phyloP scores from a whole-genome alignment of 2,888 invertebrate species.

The Stenurella melanura region DNA sequence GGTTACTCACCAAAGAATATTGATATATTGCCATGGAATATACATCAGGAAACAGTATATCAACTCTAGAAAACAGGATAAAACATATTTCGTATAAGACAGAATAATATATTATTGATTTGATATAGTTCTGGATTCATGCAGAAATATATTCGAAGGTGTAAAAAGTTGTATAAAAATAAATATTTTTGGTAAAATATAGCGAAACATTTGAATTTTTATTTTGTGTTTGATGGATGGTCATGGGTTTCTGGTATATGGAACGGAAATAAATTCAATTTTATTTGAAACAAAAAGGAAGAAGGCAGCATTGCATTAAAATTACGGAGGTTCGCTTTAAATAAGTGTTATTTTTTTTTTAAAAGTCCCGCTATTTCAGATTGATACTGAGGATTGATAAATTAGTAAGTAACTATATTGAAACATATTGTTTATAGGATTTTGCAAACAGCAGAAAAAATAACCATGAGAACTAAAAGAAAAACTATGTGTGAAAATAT shows the following conservation, averaged over 20 bases:
- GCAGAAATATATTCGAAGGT: conserved; percentile 15
- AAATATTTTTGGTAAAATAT: neutral
- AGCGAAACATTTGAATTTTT: neutral
- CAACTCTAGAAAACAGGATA: conserved; percentile 8
- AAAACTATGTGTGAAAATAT: too few species aligned
- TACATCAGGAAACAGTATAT: conserved; percentile 11
- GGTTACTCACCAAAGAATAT: conserved; percentile 15
- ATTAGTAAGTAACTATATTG: too few species aligned
- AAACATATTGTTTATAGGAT: too few species aligned
- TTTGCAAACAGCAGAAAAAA: too few species aligned
- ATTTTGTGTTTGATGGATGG: neutral
- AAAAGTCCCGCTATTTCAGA: too few species aligned
- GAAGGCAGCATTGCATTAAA: too few species aligned
- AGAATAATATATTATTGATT: conserved; percentile 21
- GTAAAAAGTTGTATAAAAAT: conserved; percentile 9
- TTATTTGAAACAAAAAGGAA: too few species aligned
- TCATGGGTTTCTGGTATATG: neutral
- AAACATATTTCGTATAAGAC: conserved; percentile 14
- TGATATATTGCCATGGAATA: conserved; percentile 20
- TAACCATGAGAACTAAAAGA: too few species aligned
- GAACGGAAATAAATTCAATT: neutral
- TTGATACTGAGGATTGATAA: too few species aligned
- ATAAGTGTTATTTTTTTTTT: too few species aligned
- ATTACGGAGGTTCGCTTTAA: too few species aligned
- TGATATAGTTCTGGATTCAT: conserved; percentile 9